These are phyloP conservation scores for Acronicta leporina DNA, from an alignment of 2,888 invertebrate species.

Conservation along the genomic window DNA sequence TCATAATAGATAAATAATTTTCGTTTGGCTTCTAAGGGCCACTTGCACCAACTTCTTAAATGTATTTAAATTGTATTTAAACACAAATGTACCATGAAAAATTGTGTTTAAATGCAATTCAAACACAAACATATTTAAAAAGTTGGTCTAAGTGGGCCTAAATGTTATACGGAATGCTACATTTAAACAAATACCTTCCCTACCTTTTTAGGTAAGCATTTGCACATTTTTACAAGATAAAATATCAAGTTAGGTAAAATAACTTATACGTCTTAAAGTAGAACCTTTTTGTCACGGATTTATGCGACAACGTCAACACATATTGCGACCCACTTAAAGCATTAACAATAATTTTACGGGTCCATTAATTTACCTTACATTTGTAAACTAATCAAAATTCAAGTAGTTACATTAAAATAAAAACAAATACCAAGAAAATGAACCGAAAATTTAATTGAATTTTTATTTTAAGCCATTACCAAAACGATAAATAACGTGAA, in stretches of 20 bases:
- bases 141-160: too few species aligned
- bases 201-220: not conserved
- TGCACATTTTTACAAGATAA: not conserved
- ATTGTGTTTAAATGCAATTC: too few species aligned
- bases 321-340: slow-evolving; percentile 9
- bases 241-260: not conserved
- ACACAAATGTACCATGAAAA: too few species aligned
- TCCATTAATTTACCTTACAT: slow-evolving; percentile 42
- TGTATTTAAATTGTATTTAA: too few species aligned
- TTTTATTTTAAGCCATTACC: slow-evolving; percentile 64
- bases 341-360: slow-evolving; percentile 36
- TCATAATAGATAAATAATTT: too few species aligned
- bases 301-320: slow-evolving; percentile 15
- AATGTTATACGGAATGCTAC: too few species aligned
- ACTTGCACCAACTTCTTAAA: too few species aligned
- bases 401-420: slow-evolving; percentile 57
- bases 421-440: slow-evolving; percentile 63
- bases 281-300: slow-evolving; percentile 18
- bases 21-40: too few species aligned
- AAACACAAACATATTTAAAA: too few species aligned
- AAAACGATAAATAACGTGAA: slow-evolving; percentile 63
- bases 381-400: slow-evolving; percentile 46
- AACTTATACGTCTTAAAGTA: not conserved
- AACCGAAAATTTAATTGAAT: slow-evolving; percentile 68
- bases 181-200: too few species aligned